phyloP scores from a whole-genome alignment of 2,797 vertebrate species.

The Cossypha polioptera region DNA sequence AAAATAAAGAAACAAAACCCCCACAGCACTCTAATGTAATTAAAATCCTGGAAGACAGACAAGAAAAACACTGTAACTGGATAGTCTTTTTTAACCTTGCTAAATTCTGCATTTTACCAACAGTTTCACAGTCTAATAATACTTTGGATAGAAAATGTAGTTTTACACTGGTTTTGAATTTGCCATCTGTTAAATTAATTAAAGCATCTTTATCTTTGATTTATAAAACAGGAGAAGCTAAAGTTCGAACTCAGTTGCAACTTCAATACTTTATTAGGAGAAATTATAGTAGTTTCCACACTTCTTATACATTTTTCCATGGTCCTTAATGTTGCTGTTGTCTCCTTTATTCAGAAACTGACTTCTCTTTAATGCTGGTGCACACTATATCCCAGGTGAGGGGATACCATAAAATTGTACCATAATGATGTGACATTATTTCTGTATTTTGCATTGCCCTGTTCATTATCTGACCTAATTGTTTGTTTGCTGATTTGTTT shows the following conservation, averaged over 20 bases:
- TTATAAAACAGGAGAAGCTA: background rate
- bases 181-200: constrained; percentile 46
- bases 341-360: background rate
- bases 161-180: constrained; percentile 1
- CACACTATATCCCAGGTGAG: background rate
- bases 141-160: background rate
- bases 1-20: background rate
- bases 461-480: background rate
- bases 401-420: background rate
- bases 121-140: constrained; percentile 4
- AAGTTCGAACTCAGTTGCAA: background rate
- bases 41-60: constrained; percentile 7
- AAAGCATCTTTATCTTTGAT: background rate
- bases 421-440: background rate
- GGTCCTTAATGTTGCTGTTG: fast-evolving
- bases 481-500: background rate
- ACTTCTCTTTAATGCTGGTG: no score
- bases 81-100: background rate
- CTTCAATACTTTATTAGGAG: background rate
- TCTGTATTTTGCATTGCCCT: background rate
- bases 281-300: background rate
- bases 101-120: constrained; percentile 1
- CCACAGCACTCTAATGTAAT: background rate
- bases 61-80: background rate
- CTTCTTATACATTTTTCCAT: background rate